These are phyloP conservation scores for Pogonognathellus flavescens DNA, from an alignment of 1,140 invertebrate species.

Conservation along the genomic window DNA sequence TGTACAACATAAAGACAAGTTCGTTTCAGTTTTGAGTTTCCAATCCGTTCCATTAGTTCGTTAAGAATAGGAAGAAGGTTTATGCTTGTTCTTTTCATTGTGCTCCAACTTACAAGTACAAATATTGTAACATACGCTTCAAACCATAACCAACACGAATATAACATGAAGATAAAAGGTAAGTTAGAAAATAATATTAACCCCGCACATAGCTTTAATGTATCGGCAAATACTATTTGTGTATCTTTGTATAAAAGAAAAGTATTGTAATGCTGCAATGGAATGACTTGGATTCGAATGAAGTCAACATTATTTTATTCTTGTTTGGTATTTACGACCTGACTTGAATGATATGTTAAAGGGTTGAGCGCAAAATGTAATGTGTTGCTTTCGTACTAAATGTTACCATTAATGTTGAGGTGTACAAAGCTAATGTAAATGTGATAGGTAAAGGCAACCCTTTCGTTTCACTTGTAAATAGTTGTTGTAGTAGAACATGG, in stretches of 20 bases:
- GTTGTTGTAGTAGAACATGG: constrained; percentile 16
- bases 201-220: not conserved
- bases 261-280: not conserved
- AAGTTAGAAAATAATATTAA: not conserved
- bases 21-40: not conserved
- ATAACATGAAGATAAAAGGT: not conserved
- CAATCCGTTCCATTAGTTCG: constrained; percentile 10
- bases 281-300: not conserved
- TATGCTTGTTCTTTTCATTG: not conserved
- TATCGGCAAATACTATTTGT: not conserved
- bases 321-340: constrained; percentile 22
- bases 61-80: not conserved
- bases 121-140: constrained; percentile 22
- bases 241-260: no score
- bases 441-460: constrained; percentile 19
- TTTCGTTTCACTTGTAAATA: constrained; percentile 15
- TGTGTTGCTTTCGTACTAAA: not conserved
- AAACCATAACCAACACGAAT: constrained; percentile 27
- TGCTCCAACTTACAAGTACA: not conserved
- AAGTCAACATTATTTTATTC: constrained; percentile 24
- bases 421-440: not conserved
- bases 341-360: not conserved
- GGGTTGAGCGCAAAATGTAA: constrained; percentile 9
- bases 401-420: not conserved
- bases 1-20: not conserved